These are phyloP conservation scores for Heliothis subflexa DNA, from an alignment of 1,140 invertebrate species.

Conservation along the genomic window DNA sequence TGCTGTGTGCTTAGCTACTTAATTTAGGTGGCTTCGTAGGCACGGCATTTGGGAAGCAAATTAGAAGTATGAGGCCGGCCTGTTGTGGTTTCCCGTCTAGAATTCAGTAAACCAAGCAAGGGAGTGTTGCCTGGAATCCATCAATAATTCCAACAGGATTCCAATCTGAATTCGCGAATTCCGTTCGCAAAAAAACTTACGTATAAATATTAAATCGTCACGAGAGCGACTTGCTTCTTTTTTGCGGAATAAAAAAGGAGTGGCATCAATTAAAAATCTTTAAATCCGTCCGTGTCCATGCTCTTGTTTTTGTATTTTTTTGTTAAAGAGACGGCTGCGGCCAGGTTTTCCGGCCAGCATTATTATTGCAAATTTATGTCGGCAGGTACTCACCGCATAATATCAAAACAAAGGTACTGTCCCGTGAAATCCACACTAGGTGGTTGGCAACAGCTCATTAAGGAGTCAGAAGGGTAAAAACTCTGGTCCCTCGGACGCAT, in stretches of 20 bases:
- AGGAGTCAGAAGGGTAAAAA: slow-evolving; percentile 82
- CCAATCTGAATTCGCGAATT: not conserved
- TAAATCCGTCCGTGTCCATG: not conserved
- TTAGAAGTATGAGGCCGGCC: slow-evolving; percentile 1
- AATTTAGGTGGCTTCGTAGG: slow-evolving; percentile 34
- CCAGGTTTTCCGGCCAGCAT: slow-evolving; percentile 31
- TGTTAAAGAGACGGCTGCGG: slow-evolving; percentile 13
- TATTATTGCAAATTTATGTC: slow-evolving; percentile 53
- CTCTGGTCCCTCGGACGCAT: slow-evolving; percentile 68
- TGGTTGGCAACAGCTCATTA: slow-evolving; percentile 78
- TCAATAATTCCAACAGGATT: not conserved
- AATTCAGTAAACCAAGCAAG: not conserved
- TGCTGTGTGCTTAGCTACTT: slow-evolving; percentile 44
- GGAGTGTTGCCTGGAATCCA: not conserved
- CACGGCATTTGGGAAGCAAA: slow-evolving; percentile 35
- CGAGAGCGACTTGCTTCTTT: not conserved
- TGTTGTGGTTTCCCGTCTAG: not conserved
- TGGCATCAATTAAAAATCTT: slow-evolving; percentile 5
- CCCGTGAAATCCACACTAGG: slow-evolving; percentile 62
- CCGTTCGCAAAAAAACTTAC: not conserved
- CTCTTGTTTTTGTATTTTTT: not conserved
- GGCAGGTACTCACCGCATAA: slow-evolving; percentile 55
- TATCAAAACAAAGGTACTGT: slow-evolving; percentile 61
- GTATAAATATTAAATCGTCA: not conserved
- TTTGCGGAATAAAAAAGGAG: not conserved